These are phyloP conservation scores for Eumaeus atala DNA, from an alignment of 1,140 invertebrate genomes.

Conservation along the genomic window DNA sequence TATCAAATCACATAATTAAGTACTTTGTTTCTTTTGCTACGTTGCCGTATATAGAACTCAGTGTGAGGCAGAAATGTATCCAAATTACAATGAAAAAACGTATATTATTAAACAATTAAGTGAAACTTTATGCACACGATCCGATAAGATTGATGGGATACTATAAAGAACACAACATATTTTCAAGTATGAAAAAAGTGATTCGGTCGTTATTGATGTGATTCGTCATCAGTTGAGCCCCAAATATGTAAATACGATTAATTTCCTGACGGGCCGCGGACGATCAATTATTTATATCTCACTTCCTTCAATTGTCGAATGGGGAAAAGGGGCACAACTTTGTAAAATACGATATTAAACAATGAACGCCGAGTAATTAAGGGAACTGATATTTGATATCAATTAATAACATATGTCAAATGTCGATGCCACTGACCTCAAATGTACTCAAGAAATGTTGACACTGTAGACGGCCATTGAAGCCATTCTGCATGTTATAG, in stretches of 20 bases:
- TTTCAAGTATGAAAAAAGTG: constrained; percentile 7
- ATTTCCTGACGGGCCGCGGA: constrained; percentile 3
- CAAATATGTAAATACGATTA: constrained; percentile 14
- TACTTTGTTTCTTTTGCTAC: not conserved
- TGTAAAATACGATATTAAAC: not conserved
- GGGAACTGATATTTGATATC: too few relatives aligned
- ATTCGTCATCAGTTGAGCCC: constrained; percentile 7
- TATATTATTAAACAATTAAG: not conserved
- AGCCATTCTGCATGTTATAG: too few relatives aligned
- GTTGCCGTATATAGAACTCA: not conserved
- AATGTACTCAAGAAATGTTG: too few relatives aligned
- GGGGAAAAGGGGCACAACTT: not conserved
- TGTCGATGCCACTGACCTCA: too few relatives aligned
- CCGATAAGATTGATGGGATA: not conserved
- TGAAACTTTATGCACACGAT: not conserved
- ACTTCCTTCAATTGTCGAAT: constrained; percentile 2
- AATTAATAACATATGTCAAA: too few relatives aligned
- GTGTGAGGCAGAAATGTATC: too few relatives aligned
- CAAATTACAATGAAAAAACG: too few relatives aligned
- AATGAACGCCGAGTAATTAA: too few relatives aligned
- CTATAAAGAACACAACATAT: constrained; percentile 6
- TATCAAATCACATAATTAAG: too few relatives aligned
- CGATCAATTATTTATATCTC: constrained; percentile 18
- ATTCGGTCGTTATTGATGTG: constrained; percentile 9
- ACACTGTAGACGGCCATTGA: too few relatives aligned